Base-by-base conservation (phyloP, 2,113 vertebrate species). In the Caranx ignobilis region DNA sequence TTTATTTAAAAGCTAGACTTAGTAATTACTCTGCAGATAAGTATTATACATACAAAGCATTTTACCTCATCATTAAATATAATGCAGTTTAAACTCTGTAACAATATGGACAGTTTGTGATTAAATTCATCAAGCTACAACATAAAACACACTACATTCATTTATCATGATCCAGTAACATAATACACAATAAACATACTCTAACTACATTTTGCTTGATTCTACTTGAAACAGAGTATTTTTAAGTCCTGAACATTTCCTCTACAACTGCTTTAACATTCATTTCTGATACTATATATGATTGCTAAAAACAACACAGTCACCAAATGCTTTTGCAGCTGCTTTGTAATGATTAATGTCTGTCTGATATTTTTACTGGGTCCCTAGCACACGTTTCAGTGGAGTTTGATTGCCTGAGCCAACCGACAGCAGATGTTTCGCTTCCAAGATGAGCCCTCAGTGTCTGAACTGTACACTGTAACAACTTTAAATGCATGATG, bases 401-500 rank as follows among this genome's bases (percentile, higher is more conserved):
- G 43, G 57, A 47, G 21, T 67, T 54, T 11, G 10, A 64, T 34
- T 32, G 31, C 70, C 73, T 69, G 62, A 41, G 75, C 79, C 80
- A 87, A 88, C n/a, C 63, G 9, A 80, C 54, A 85, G 87, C 75
- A 89, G 80, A 86, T 85, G 79, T 81, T 83, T 56, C 85, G 32
- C 79, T 82, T 73, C 59, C 67, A 54, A 52, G 54, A 75, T 71
- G 66, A 78, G 68, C 21, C 10, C 62, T 72, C 62, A 59, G 52
- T 77, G 81, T 76, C 75, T 89, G 43, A 89, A 83, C 63, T 85
- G 83, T 59, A 59, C 37, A 80, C 61, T 77, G 41, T 71, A 34
- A 67, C 48, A 57, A 84, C 35, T 85, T 64, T 65, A 41, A 67
- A 82, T 45, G 31, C 47, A 48, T 87, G 87, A 93, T 78, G 60